Base-by-base conservation (phyloP, 2,797 vertebrate species). In the Melanitta fusca region DNA sequence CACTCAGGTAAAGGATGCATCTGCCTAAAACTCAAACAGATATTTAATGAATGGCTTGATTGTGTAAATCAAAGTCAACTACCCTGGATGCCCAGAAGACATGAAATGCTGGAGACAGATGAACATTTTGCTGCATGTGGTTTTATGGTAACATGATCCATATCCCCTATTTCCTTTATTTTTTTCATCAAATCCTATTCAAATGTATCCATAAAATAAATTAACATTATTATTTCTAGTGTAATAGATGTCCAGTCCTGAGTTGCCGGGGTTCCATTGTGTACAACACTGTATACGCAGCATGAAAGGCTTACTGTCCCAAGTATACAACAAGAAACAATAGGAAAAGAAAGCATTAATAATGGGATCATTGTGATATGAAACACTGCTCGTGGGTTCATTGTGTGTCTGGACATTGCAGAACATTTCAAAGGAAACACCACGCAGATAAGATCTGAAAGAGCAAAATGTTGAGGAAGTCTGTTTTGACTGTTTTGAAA, bases 1-100 rank as follows among this genome's bases (percentile, higher is more conserved):
- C 96, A 96, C 96, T 96, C 97, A 97, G 97, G 98, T 98, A 96
- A 92, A 96, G 91, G 95, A 93, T 84, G 94, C 91, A 89, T 94
- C 96, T 94, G 87, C 87, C 83, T 41, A 81, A 96, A 97, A 97
- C 90, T 94, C 89, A 88, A 96, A 96, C 93, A 97, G 93, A 91
- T 57, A 85, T 72, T 79, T 96, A 93, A 95, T 98, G 97, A 98
- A 98, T 97, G 93, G 86, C 87, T 93, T 89, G 80, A 97, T 97
- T 98, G 97, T 98, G 85, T 93, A 89, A 79, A 91, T 86, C 80
- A 87, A 91, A 82, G 66, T 79, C 58, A 32, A 1, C 80, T 92
- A 71, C 62, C 87, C 93, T 6, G 7, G 87, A 68, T 91, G 96
- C 95, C 97, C 96, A 97, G 98, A 98, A 98, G 97, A 96, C 91